Percentiles rank a stretch among this genome's conserved stretches.
Conservation (phyloP, 2,113 vertebrate genomes). For the Aplodontia rufa region DNA sequence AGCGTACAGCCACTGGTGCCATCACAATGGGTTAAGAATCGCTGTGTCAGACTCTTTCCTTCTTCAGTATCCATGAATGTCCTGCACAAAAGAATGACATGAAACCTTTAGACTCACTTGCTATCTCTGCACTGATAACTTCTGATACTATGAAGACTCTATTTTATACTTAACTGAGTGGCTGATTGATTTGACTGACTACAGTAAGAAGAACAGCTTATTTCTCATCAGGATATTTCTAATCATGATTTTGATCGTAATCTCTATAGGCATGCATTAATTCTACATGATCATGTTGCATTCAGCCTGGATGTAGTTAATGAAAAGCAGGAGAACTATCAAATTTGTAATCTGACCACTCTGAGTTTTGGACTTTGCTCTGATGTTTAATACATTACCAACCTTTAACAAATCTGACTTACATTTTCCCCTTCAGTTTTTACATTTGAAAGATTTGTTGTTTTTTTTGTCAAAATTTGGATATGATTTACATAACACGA, state of each 20-base stretch:
- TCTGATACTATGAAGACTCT: neutral
- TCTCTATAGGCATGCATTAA: neutral
- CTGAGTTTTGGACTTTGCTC: neutral
- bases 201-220: neutral
- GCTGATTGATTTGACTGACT: neutral
- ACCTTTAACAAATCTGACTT: neutral
- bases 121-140: neutral
- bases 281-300: neutral
- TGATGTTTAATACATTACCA: neutral
- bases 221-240: neutral
- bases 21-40: neutral
- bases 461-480: neutral
- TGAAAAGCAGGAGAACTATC: neutral
- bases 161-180: neutral
- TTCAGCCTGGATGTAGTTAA: neutral
- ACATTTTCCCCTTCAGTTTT: neutral
- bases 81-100: neutral
- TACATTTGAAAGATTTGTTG: neutral
- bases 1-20: rapidly evolving
- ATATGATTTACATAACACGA: neutral
- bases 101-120: neutral
- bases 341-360: neutral
- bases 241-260: neutral
- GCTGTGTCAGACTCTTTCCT: neutral
- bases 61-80: neutral